Conservation (phyloP, 2,888 invertebrate genomes). For the Callimorpha dominula region DNA sequence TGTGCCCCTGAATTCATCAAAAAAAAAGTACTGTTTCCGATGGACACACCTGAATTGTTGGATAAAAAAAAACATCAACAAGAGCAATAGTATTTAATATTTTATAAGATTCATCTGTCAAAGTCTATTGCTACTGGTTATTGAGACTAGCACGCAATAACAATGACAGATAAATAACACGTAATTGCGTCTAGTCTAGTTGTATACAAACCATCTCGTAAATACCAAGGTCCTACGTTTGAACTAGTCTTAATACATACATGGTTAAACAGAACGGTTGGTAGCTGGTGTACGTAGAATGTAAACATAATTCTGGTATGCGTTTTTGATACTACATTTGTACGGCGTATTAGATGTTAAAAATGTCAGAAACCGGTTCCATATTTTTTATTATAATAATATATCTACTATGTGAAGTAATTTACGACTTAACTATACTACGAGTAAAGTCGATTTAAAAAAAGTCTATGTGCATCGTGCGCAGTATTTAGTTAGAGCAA, state of each 20-base stretch:
- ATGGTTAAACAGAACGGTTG: slow-evolving; percentile 2
- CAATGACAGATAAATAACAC: slow-evolving; percentile 12
- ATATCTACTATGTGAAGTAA: too few species aligned
- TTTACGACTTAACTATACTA: neutral
- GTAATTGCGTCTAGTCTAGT: slow-evolving; percentile 8
- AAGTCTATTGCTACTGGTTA: neutral
- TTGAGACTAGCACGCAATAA: slow-evolving; percentile 10
- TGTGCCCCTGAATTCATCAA: too few species aligned
- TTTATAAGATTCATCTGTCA: neutral
- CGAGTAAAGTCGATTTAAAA: neutral
- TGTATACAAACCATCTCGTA: neutral
- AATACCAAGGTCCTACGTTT: neutral
- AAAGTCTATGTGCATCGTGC: neutral
- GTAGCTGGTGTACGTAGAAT: neutral
- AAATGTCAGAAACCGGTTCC: neutral
- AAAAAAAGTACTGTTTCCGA: too few species aligned
- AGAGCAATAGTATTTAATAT: neutral
- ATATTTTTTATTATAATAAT: too few species aligned
- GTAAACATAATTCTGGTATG: neutral
- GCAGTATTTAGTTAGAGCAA: neutral
- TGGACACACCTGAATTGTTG: too few species aligned
- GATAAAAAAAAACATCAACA: neutral
- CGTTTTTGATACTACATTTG: neutral
- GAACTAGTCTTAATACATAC: neutral
- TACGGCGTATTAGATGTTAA: neutral